A percentile compares a stretch with the other conserved stretches of the same genome.
These are phyloP conservation scores for Anoplolepis gracilipes DNA, from an alignment of 1,140 invertebrate species.

Conservation along the genomic window DNA sequence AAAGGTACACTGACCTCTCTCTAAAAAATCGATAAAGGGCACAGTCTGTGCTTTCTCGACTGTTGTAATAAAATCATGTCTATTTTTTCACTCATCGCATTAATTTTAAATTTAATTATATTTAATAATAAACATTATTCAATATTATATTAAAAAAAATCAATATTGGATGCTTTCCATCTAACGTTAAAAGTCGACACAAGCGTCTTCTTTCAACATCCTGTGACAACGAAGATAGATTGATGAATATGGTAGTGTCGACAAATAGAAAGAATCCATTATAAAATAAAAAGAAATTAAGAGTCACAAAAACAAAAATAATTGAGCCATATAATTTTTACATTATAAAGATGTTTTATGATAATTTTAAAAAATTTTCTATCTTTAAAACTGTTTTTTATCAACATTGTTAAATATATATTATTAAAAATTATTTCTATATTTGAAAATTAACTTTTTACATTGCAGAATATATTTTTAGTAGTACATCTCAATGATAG, in stretches of 20 bases:
- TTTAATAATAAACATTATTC: conserved; percentile 9
- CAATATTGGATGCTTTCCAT: too few relatives aligned
- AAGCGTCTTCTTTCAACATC: too few relatives aligned
- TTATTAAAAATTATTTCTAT: neutral
- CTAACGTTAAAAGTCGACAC: too few relatives aligned
- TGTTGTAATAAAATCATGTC: conserved; percentile 20
- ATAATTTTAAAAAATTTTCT: neutral
- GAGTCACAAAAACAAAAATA: neutral
- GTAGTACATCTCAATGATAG: neutral
- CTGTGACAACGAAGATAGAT: too few relatives aligned
- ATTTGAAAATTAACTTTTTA: neutral
- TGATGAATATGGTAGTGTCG: too few relatives aligned
- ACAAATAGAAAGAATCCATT: too few relatives aligned
- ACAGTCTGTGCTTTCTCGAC: conserved; percentile 19
- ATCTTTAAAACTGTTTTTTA: neutral
- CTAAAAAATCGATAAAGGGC: conserved; percentile 51
- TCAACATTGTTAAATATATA: neutral
- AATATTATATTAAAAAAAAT: too few relatives aligned
- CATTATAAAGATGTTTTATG: neutral
- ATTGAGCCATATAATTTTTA: neutral
- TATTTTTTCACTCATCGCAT: conserved; percentile 10
- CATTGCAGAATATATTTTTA: conserved; percentile 3
- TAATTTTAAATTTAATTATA: neutral
- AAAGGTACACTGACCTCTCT: conserved; percentile 44
- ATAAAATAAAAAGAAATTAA: neutral